phyloP scores from a whole-genome alignment of 2,797 vertebrate genomes.

The Xiphophorus birchmanni region DNA sequence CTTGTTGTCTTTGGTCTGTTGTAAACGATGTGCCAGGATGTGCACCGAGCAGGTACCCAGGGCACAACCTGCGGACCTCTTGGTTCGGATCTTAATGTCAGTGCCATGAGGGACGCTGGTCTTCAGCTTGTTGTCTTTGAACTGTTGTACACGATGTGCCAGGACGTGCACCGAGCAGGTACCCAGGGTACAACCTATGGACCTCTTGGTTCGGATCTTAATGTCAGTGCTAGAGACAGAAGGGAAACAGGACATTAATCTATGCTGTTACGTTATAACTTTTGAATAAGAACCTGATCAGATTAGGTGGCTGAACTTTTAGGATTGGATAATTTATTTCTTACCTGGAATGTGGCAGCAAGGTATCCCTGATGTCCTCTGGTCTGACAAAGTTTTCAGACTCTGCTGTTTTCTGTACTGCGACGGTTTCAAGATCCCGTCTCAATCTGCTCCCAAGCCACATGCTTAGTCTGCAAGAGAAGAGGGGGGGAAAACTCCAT shows the following conservation, averaged over 20 bases:
- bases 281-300: neutral
- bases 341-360: constrained; percentile 88
- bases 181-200: constrained; percentile 89
- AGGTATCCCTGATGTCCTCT: constrained; percentile 84
- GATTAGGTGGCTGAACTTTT: constrained; percentile 2
- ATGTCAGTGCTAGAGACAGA: constrained; percentile 75
- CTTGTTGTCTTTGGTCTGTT: constrained; percentile 84
- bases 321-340: constrained; percentile 14
- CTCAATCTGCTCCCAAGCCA: constrained; percentile 86
- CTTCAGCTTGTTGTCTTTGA: constrained; percentile 84
- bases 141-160: constrained; percentile 87
- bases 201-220: constrained; percentile 88
- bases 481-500: constrained; percentile 21
- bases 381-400: constrained; percentile 79
- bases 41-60: constrained; percentile 93
- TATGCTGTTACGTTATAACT: constrained; percentile 15
- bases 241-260: constrained; percentile 46
- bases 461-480: constrained; percentile 81
- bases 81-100: constrained; percentile 81
- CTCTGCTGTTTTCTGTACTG: constrained; percentile 67
- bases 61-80: constrained; percentile 90
- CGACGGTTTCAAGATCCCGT: constrained; percentile 80
- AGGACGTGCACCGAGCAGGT: constrained; percentile 92
- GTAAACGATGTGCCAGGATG: constrained; percentile 88
- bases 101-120: constrained; percentile 77